Percentiles rank a stretch among this genome's conserved stretches.
Evolutionary conservation across 2,113 vertebrate genomes (phyloP).

Genomic region (Caranx melampygus): DNA sequence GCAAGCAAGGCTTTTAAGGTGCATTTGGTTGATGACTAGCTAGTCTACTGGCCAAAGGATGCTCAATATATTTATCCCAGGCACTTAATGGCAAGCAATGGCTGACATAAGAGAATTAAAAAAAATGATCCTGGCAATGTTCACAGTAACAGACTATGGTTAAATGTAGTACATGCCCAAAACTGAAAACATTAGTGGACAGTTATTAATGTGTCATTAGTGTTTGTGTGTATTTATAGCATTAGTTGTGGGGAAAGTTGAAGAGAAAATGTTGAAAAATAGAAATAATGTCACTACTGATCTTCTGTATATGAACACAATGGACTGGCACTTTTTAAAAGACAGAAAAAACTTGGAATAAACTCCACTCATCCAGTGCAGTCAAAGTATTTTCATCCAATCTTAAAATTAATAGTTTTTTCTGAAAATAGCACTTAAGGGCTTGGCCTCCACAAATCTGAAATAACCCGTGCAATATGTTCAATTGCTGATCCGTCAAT

Average conservation of each 20-base stretch:
- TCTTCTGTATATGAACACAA: neutral
- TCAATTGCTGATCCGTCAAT: conserved; percentile 21
- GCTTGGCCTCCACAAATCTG: neutral
- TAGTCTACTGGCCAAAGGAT: conserved; percentile 60
- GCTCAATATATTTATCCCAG: conserved; percentile 56
- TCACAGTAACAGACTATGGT: conserved; percentile 8
- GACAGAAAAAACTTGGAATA: neutral
- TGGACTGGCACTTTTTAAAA: conserved; percentile 10
- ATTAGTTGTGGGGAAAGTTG: neutral
- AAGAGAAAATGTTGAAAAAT: neutral
- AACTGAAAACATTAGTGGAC: neutral
- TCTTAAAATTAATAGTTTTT: conserved; percentile 3
- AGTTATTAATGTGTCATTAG: neutral
- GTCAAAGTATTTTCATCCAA: neutral
- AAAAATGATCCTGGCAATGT: conserved; percentile 8
- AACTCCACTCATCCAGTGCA: conserved; percentile 34
- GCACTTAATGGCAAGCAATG: conserved; percentile 67
- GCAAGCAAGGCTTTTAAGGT: conserved; percentile 42
- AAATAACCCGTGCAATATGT: conserved; percentile 20
- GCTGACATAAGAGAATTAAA: neutral
- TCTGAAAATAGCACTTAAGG: conserved; percentile 22
- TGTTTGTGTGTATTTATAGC: neutral
- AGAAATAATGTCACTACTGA: conserved; percentile 1
- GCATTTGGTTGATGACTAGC: conserved; percentile 48
- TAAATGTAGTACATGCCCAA: neutral